Percentiles rank a stretch among this genome's conserved stretches.
Conservation (phyloP, 2,888 invertebrate genomes). For the Lottia scabra region DNA sequence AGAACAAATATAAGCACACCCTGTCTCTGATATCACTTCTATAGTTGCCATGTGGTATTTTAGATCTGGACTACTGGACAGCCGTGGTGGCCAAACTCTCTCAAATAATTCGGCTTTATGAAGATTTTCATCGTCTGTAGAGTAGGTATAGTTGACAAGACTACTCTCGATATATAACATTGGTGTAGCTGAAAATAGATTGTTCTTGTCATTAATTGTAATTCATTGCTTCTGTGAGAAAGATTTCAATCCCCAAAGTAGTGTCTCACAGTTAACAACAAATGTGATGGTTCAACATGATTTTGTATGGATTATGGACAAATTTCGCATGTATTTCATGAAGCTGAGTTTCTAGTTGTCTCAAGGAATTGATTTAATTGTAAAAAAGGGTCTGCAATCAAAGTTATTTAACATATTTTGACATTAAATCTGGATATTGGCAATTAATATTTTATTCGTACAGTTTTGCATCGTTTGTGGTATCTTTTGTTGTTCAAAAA, state of each 20-base stretch:
- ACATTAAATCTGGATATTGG: no score
- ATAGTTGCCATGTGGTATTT: conserved; percentile 26
- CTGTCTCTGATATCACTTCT: conserved; percentile 45
- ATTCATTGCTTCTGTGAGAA: not conserved
- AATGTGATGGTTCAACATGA: no score
- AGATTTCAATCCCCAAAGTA: not conserved
- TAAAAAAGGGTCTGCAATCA: no score
- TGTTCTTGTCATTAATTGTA: not conserved
- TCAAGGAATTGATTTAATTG: no score
- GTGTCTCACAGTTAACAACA: no score
- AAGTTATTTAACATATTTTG: no score
- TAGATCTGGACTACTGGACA: conserved; percentile 32
- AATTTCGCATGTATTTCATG: no score
- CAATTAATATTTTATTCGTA: no score
- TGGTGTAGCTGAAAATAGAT: conserved; percentile 43
- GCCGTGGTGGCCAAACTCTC: conserved; percentile 48
- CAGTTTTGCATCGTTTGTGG: no score
- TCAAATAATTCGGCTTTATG: conserved; percentile 47
- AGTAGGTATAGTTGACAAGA: conserved; percentile 32
- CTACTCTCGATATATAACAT: conserved; percentile 44
- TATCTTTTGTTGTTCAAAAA: no score
- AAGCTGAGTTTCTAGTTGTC: no score
- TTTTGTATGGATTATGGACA: no score
- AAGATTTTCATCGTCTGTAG: conserved; percentile 12
- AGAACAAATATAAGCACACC: conserved; percentile 53